Evolutionary conservation across 2,113 vertebrate species (phyloP).

Genomic region (Tichodroma muraria): DNA sequence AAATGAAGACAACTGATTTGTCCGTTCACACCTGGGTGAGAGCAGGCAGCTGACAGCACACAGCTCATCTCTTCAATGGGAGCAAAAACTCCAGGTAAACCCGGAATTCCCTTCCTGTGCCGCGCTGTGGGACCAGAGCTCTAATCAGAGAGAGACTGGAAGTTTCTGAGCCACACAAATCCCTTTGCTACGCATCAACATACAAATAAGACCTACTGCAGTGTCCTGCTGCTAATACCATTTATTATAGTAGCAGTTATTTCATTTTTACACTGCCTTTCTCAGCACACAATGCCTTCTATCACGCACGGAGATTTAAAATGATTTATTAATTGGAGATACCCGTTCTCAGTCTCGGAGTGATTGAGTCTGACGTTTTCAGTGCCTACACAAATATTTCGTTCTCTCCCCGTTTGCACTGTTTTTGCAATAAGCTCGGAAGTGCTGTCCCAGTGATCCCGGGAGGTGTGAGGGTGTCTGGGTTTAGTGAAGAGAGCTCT

Average conservation of each 20-base stretch:
- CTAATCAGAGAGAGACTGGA: background rate
- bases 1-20: background rate
- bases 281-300: accelerated
- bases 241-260: accelerated
- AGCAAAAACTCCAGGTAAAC: background rate
- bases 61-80: background rate
- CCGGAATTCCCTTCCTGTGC: background rate
- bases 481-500: background rate
- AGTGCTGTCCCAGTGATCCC: background rate
- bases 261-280: background rate
- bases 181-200: background rate
- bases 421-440: background rate
- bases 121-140: background rate
- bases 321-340: background rate
- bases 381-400: background rate
- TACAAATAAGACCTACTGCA: background rate
- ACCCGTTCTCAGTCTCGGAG: background rate
- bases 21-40: background rate
- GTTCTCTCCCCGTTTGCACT: background rate
- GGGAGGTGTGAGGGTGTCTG: background rate
- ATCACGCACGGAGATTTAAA: background rate
- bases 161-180: background rate
- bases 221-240: background rate
- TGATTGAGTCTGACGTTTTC: background rate
- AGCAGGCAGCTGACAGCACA: background rate